Evolutionary conservation across 2,888 invertebrate genomes (phyloP), one percentile per base, ranked within the genome.

Genomic region (Nomada flava): DNA sequence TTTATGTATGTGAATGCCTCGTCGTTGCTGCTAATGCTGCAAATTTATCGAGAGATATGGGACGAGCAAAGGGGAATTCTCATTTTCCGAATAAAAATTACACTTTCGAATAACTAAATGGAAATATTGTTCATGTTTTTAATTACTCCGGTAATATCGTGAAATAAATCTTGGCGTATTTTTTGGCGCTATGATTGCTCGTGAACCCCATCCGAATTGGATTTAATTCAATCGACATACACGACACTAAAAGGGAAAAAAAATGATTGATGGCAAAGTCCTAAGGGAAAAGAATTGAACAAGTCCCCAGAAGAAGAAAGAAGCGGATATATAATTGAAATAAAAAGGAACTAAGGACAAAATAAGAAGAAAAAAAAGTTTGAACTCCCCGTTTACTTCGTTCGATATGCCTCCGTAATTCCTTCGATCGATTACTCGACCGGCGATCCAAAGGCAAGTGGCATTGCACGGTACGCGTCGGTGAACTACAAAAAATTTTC

Each of bases 1-100:
- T 59, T 26, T 7, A 7, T 5, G 79, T 84, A 79, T 84, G 83
- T 86, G 67, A 55, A 52, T 75, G 36, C 64, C 76, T 75, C 73
- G 59, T 57, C 72, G 29, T 69, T 71, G 53, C 20, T 77, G 59
- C 23, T 2, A 42, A 72, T 63, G 23, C 47, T 44, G 42, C 15
- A 29, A 52, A 74, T 76, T 71, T 71, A 63, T 67, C 62, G 15
- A 47, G 71, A 74, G 76, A 76, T 72, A 65, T 47, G 63, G 44
- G 36, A 36, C 29, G 10, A 55, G n/a, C 52, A 70, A 64, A 57
- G 15, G 23, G n/a, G 50, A 44, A 74, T 63, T 50, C 36, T 55
- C 36, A 50, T 69, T 44, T 64, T 13, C n/a, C 15, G 15, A 36
- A 50, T 59, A 67, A 57, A 68, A 67, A 52, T 1, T 9, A 23